phyloP scores from a whole-genome alignment of 2,888 invertebrate species.

The Rhogogaster chlorosoma region DNA sequence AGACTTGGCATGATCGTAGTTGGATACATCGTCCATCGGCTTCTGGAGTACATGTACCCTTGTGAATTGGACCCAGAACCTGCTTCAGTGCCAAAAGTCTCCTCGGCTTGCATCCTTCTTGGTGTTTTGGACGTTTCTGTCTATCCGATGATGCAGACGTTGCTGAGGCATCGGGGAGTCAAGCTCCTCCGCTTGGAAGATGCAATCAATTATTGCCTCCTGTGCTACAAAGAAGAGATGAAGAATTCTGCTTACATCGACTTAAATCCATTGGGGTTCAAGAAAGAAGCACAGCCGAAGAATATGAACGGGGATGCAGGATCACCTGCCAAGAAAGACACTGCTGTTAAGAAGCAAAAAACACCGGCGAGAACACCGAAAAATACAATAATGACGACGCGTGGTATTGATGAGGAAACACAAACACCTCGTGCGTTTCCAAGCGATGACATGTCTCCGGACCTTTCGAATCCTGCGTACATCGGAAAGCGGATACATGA shows the following conservation, averaged over 20 bases:
- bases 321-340: conserved; percentile 14
- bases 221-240: conserved; percentile 80
- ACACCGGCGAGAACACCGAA: conserved; percentile 76
- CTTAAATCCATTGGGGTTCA: conserved; percentile 60
- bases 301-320: not conserved
- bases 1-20: conserved; percentile 77
- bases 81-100: conserved; percentile 76
- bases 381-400: conserved; percentile 60
- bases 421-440: conserved; percentile 83
- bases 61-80: conserved; percentile 74
- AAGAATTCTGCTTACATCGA: conserved; percentile 79
- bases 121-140: conserved; percentile 78
- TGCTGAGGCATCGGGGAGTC: conserved; percentile 77
- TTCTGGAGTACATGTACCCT: conserved; percentile 79
- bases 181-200: conserved; percentile 78
- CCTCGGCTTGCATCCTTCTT: conserved; percentile 77
- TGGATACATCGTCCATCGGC: conserved; percentile 80
- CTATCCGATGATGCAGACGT: conserved; percentile 76
- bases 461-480: conserved; percentile 78
- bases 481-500: conserved; percentile 82
- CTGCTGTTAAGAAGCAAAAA: conserved; percentile 52
- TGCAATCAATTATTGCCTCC: conserved; percentile 82
- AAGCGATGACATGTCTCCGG: conserved; percentile 79
- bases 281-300: conserved; percentile 24
- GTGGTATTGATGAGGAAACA: conserved; percentile 77